These are phyloP conservation scores for Pyrochroa serraticornis DNA, from an alignment of 2,888 invertebrate species.

Conservation along the genomic window DNA sequence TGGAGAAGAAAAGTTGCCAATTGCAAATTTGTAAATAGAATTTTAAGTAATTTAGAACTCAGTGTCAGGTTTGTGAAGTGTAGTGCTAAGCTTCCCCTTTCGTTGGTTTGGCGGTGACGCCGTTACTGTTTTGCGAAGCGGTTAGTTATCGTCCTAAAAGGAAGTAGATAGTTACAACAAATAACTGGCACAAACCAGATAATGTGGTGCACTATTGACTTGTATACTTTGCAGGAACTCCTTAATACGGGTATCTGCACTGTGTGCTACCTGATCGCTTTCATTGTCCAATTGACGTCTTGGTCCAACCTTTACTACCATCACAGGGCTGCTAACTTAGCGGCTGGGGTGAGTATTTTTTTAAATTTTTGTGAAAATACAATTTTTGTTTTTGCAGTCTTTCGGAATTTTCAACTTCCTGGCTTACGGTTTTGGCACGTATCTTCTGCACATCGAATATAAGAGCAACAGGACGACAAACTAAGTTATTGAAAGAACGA, in stretches of 20 bases:
- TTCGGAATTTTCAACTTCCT: constrained; percentile 83
- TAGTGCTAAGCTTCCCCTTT: too few species aligned
- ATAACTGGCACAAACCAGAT: too few species aligned
- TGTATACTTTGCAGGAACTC: constrained; percentile 71
- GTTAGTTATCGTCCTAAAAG: too few species aligned
- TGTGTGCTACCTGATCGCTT: constrained; percentile 77
- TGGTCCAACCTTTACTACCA: constrained; percentile 59
- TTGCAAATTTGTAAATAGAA: too few species aligned
- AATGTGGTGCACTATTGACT: not conserved
- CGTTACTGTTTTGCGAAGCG: too few species aligned
- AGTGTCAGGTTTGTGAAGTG: too few species aligned
- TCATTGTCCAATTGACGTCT: constrained; percentile 76
- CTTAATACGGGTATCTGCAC: constrained; percentile 75
- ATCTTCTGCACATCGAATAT: constrained; percentile 76
- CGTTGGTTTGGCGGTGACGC: too few species aligned
- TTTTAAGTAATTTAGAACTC: too few species aligned
- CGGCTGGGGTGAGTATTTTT: constrained; percentile 73
- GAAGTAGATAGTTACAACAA: too few species aligned
- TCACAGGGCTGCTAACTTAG: constrained; percentile 66
- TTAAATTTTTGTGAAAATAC: too few species aligned
- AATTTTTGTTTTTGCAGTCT: constrained; percentile 61
- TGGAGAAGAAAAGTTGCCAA: too few species aligned
- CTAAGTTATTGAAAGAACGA: constrained; percentile 24
- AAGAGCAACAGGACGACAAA: constrained; percentile 61
- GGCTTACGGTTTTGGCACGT: constrained; percentile 78